A percentile compares a stretch with the other conserved stretches of the same genome.
Conservation (phyloP, 1,140 invertebrate genomes). For the Orussus abietinus region DNA sequence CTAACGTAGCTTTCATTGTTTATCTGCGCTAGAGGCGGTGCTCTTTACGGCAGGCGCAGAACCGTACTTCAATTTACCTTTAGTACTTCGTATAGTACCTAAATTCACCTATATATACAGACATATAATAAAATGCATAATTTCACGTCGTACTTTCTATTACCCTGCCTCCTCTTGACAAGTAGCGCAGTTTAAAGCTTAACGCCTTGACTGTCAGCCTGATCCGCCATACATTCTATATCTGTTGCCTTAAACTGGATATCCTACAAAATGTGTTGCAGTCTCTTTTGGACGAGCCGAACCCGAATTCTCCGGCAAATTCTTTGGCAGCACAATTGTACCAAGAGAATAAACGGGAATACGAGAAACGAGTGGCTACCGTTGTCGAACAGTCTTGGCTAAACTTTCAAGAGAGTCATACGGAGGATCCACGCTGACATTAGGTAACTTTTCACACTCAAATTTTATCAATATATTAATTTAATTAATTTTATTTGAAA, state of each 20-base stretch:
- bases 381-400: constrained; percentile 67
- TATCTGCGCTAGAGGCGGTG: constrained; percentile 23
- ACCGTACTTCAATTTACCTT: constrained; percentile 38
- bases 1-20: constrained; percentile 21
- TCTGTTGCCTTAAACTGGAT: no score
- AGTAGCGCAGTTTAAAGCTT: no score
- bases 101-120: constrained; percentile 35
- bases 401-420: constrained; percentile 52
- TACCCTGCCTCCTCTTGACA: constrained; percentile 24
- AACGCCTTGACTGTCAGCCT: no score
- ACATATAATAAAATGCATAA: constrained; percentile 44
- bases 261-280: constrained; percentile 51
- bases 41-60: constrained; percentile 22
- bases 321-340: constrained; percentile 68
- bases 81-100: constrained; percentile 40
- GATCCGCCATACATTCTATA: no score
- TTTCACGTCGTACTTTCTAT: constrained; percentile 35
- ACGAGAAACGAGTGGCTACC: constrained; percentile 66
- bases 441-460: constrained; percentile 31
- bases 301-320: constrained; percentile 70
- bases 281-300: constrained; percentile 65
- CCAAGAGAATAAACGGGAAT: constrained; percentile 65
- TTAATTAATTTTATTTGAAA: not conserved
- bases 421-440: constrained; percentile 50
- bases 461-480: not conserved